These are phyloP conservation scores for Tenthredo amoena DNA, from an alignment of 2,888 invertebrate species.

Conservation along the genomic window DNA sequence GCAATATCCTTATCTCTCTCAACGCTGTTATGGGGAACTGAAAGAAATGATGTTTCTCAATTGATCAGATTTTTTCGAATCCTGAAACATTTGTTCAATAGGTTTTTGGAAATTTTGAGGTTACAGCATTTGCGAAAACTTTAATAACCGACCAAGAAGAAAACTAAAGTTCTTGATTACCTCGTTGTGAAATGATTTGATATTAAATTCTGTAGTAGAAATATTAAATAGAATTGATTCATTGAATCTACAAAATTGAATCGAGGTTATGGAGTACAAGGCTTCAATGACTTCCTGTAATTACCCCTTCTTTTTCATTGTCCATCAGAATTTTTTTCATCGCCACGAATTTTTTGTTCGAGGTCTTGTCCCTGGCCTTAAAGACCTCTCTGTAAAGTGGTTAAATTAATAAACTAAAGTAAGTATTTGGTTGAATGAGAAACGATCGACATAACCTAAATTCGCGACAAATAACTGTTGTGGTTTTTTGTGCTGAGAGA, in stretches of 20 bases:
- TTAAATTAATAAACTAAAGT: background rate
- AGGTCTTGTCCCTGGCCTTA: slow-evolving; percentile 94
- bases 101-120: slow-evolving; percentile 4
- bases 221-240: background rate
- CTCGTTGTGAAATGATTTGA: background rate
- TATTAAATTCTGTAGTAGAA: background rate
- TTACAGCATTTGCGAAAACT: slow-evolving; percentile 21
- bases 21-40: slow-evolving; percentile 99
- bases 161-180: slow-evolving; percentile 31
- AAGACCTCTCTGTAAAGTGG: slow-evolving; percentile 91
- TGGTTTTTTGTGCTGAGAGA: background rate
- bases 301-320: slow-evolving; percentile 98
- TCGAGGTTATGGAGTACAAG: background rate
- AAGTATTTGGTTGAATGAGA: background rate
- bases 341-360: slow-evolving; percentile 94
- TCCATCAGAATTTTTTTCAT: slow-evolving; percentile 99
- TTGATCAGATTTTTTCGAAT: background rate
- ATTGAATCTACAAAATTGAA: background rate
- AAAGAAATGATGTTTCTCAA: slow-evolving; percentile 67
- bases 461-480: background rate
- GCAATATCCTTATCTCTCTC: slow-evolving; percentile 97
- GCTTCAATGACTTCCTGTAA: slow-evolving; percentile 65
- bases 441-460: slow-evolving; percentile 56
- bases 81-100: background rate
- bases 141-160: background rate